Percentiles rank a stretch among this genome's conserved stretches.
Conservation (phyloP, 2,888 invertebrate genomes). For the Epirrhoe alternata region DNA sequence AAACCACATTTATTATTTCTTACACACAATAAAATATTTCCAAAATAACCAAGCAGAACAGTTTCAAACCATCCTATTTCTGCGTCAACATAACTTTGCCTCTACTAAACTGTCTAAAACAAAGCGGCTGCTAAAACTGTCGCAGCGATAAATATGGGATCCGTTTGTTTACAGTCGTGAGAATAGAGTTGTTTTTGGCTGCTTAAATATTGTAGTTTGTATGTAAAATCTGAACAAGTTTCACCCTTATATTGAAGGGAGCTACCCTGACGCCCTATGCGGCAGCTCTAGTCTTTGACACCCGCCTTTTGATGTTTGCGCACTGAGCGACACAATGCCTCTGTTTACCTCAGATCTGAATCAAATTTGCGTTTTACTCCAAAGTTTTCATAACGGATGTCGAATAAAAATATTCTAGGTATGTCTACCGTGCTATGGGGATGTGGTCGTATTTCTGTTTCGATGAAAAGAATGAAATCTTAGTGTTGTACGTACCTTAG, state of each 20-base stretch:
- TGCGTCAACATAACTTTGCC: slow-evolving; percentile 32
- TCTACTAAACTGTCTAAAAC: slow-evolving; percentile 37
- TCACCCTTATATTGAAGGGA: slow-evolving; percentile 65
- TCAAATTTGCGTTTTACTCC: slow-evolving; percentile 64
- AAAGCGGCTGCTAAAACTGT: slow-evolving; percentile 42
- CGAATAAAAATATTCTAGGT: slow-evolving; percentile 32
- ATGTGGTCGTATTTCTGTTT: too few species aligned
- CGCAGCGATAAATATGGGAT: slow-evolving; percentile 43
- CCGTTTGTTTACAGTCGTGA: slow-evolving; percentile 38
- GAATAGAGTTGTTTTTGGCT: slow-evolving; percentile 43
- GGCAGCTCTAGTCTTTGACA: slow-evolving; percentile 75
- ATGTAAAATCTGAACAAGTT: slow-evolving; percentile 72
- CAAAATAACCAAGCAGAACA: slow-evolving; percentile 28
- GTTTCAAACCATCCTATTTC: slow-evolving; percentile 21
- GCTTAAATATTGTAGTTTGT: slow-evolving; percentile 50
- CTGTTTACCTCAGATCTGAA: slow-evolving; percentile 69
- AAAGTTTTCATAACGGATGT: slow-evolving; percentile 52
- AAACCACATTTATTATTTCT: not conserved
- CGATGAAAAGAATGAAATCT: too few species aligned
- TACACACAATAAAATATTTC: slow-evolving; percentile 26
- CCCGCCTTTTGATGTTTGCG: slow-evolving; percentile 79
- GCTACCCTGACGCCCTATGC: slow-evolving; percentile 62
- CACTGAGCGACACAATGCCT: slow-evolving; percentile 69
- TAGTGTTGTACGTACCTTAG: too few species aligned
- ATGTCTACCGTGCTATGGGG: too few species aligned